Conservation (phyloP, 2,113 vertebrate genomes). For the Coracopsis vasa region DNA sequence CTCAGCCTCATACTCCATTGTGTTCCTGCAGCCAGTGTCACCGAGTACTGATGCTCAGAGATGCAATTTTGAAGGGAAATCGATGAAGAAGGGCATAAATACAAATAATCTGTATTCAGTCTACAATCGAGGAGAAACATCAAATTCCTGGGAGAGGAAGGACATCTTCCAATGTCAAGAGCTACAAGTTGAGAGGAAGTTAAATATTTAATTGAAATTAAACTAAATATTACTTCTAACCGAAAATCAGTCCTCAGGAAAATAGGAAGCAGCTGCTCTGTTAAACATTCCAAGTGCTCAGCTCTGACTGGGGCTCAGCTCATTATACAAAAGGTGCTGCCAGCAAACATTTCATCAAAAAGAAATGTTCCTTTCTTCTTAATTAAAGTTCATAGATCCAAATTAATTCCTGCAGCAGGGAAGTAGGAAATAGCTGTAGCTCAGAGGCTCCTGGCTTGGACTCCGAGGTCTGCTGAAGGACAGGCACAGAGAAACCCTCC, state of each 20-base stretch:
- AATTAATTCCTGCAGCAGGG: constrained; percentile 29
- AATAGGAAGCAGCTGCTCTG: constrained; percentile 47
- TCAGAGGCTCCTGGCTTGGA: neutral
- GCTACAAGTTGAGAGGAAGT: constrained; percentile 34
- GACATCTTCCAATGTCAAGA: constrained; percentile 43
- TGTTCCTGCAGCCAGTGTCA: neutral
- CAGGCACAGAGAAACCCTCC: neutral
- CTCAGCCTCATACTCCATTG: neutral
- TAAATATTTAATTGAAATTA: constrained; percentile 60
- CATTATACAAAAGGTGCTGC: constrained; percentile 50
- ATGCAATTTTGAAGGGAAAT: neutral
- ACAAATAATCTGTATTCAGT: constrained; percentile 20
- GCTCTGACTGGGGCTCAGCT: neutral
- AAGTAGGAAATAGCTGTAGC: neutral
- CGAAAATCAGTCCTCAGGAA: constrained; percentile 42
- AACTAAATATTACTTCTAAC: constrained; percentile 41
- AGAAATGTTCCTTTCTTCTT: constrained; percentile 35
- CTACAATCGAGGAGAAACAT: neutral
- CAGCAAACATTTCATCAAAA: constrained; percentile 62
- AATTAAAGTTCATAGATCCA: constrained; percentile 53
- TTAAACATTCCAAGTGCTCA: constrained; percentile 22
- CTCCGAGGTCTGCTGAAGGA: neutral
- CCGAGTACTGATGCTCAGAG: neutral
- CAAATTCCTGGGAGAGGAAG: constrained; percentile 22
- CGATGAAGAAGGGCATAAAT: neutral